Evolutionary conservation across 2,888 invertebrate genomes (phyloP).

Genomic region (Orchesellides sinensis): DNA sequence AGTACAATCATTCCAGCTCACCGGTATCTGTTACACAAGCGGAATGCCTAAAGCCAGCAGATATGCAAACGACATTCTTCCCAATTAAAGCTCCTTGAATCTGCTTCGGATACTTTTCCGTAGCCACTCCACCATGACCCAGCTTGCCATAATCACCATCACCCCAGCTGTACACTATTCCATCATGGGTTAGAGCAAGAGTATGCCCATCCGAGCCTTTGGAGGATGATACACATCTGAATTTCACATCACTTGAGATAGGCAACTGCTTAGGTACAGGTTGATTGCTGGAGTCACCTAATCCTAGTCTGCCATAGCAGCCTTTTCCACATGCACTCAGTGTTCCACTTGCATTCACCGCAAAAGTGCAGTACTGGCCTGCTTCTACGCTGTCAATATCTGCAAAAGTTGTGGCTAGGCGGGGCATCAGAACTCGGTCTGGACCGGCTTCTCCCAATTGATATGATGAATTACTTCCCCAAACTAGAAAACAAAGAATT

Average conservation of each 20-base stretch:
- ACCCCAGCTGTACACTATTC: slow-evolving; percentile 81
- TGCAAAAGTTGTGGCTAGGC: slow-evolving; percentile 80
- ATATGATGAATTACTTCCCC: slow-evolving; percentile 83
- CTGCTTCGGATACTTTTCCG: slow-evolving; percentile 80
- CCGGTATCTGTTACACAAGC: slow-evolving; percentile 81
- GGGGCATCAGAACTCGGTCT: slow-evolving; percentile 81
- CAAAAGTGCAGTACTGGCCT: slow-evolving; percentile 83
- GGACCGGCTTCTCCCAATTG: slow-evolving; percentile 82
- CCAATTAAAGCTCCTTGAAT: slow-evolving; percentile 78
- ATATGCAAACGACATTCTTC: slow-evolving; percentile 79
- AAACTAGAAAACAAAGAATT: slow-evolving; percentile 76
- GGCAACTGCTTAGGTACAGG: slow-evolving; percentile 80
- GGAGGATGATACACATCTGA: slow-evolving; percentile 80
- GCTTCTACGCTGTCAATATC: slow-evolving; percentile 82
- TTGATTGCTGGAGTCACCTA: slow-evolving; percentile 82
- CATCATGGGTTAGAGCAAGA: slow-evolving; percentile 79
- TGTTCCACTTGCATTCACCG: slow-evolving; percentile 80
- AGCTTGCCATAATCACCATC: slow-evolving; percentile 79
- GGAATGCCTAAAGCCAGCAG: slow-evolving; percentile 81
- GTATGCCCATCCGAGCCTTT: slow-evolving; percentile 82
- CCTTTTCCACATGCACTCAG: slow-evolving; percentile 82
- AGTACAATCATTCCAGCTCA: no score
- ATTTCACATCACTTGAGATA: slow-evolving; percentile 78
- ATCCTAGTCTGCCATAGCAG: slow-evolving; percentile 78
- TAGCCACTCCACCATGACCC: slow-evolving; percentile 80